phyloP scores from a whole-genome alignment of 2,888 invertebrate species.

The Creontiades dilutus region DNA sequence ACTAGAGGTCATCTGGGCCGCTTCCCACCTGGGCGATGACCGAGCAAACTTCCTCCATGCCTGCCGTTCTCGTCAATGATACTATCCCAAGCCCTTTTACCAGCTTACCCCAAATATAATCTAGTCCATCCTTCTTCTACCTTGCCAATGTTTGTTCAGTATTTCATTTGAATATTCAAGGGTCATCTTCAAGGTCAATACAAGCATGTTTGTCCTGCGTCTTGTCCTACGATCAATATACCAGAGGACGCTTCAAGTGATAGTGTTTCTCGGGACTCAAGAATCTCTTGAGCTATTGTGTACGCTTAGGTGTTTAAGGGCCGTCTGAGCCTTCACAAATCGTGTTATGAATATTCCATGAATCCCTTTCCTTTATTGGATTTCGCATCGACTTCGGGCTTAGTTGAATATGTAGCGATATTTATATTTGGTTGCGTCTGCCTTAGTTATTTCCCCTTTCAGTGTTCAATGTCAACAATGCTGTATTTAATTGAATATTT shows the following conservation, averaged over 20 bases:
- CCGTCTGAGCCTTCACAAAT: constrained; percentile 9
- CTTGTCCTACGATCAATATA: constrained; percentile 42
- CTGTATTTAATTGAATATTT: too few relatives aligned
- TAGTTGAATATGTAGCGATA: neutral
- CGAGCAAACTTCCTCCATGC: constrained; percentile 57
- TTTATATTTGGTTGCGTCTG: too few relatives aligned
- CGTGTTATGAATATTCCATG: constrained; percentile 56
- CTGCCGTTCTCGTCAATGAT: constrained; percentile 41
- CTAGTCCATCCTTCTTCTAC: constrained; percentile 40
- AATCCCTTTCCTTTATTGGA: neutral
- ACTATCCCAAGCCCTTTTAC: constrained; percentile 49
- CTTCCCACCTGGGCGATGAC: constrained; percentile 72
- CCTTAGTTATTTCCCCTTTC: too few relatives aligned
- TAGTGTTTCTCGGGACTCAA: constrained; percentile 60
- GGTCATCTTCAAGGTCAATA: constrained; percentile 65
- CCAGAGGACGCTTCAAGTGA: constrained; percentile 36
- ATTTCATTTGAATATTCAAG: constrained; percentile 68
- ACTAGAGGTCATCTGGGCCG: constrained; percentile 66
- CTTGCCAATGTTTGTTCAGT: constrained; percentile 55
- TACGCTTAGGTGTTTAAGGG: constrained; percentile 34
- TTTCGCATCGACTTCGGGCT: neutral
- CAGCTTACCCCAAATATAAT: constrained; percentile 51
- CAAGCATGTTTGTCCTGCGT: constrained; percentile 46
- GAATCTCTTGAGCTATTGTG: constrained; percentile 54
- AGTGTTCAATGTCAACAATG: too few relatives aligned